These are phyloP conservation scores for Eira barbara DNA, from an alignment of 2,113 vertebrate genomes.

Conservation along the genomic window DNA sequence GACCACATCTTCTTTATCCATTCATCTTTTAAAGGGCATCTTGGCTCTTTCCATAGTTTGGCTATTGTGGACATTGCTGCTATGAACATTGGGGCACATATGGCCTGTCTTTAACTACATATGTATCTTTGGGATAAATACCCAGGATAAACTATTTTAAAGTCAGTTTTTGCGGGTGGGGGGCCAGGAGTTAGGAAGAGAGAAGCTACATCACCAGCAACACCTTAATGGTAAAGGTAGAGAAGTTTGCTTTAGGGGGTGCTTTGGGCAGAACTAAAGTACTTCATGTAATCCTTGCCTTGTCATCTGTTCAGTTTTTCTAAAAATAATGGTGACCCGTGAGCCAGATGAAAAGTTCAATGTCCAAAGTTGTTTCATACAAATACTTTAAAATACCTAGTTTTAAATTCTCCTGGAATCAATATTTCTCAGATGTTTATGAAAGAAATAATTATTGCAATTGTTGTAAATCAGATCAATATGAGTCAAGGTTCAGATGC, in stretches of 20 bases:
- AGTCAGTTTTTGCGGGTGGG: background rate
- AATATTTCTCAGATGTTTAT: slow-evolving; percentile 30
- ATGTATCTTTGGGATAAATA: too few relatives aligned
- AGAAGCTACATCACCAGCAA: background rate
- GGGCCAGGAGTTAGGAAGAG: background rate
- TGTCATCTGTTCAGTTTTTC: background rate
- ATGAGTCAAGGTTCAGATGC: background rate
- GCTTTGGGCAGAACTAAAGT: background rate
- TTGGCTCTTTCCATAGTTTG: too few relatives aligned
- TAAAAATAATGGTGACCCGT: background rate
- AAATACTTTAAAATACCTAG: background rate
- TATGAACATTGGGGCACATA: too few relatives aligned
- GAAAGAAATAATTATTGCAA: slow-evolving; percentile 9
- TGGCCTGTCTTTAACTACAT: too few relatives aligned
- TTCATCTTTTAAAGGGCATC: too few relatives aligned
- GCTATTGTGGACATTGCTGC: too few relatives aligned
- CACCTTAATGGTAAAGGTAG: background rate
- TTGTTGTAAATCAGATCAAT: background rate
- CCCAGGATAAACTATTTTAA: background rate
- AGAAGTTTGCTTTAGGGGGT: background rate
- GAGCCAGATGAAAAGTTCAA: background rate
- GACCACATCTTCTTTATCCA: too few relatives aligned
- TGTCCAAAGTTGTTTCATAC: background rate
- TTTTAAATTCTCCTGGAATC: background rate
- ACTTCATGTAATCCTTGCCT: background rate